A percentile compares a stretch with the other conserved stretches of the same genome.
Conservation (phyloP, 2,797 vertebrate genomes). For the Chelon labrosus region DNA sequence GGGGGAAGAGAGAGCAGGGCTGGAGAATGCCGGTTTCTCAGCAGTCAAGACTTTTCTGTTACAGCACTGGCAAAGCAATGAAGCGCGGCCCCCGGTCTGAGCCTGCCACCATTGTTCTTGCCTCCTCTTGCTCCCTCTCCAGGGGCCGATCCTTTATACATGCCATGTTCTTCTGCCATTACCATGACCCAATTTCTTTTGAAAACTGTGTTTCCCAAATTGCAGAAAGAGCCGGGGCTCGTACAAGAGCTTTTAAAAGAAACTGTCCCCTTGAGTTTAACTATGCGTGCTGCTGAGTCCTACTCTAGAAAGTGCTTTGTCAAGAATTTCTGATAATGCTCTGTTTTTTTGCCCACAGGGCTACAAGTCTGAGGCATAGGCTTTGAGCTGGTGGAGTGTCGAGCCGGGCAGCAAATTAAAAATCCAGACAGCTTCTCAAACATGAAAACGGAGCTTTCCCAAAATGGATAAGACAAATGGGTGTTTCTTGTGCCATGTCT, state of each 20-base stretch:
- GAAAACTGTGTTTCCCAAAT: conserved; percentile 75
- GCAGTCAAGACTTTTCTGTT: conserved; percentile 64
- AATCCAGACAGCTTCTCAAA: conserved; percentile 39
- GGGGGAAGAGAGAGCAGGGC: conserved; percentile 1
- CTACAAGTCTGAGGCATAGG: conserved; percentile 50
- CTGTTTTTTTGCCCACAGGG: conserved; percentile 58
- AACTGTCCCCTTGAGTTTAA: conserved; percentile 80
- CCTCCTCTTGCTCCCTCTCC: conserved; percentile 66
- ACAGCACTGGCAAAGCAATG: conserved; percentile 66
- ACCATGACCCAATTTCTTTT: conserved; percentile 81
- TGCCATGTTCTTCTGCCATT: conserved; percentile 74
- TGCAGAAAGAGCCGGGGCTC: conserved; percentile 61
- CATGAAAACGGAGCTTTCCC: conserved; percentile 31
- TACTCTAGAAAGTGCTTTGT: conserved; percentile 79
- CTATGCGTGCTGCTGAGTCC: conserved; percentile 74
- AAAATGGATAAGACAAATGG: conserved; percentile 20
- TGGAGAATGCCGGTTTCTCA: conserved; percentile 26
- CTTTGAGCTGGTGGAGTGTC: conserved; percentile 46
- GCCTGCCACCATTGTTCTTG: conserved; percentile 65
- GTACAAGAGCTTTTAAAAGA: conserved; percentile 78
- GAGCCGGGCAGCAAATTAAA: conserved; percentile 37
- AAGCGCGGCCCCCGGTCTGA: conserved; percentile 44
- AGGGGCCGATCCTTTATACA: conserved; percentile 73
- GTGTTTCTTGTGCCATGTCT: conserved; percentile 18
- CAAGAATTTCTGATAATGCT: conserved; percentile 75